These are phyloP conservation scores for Megaleporinus macrocephalus DNA, from an alignment of 2,113 vertebrate species.

Conservation along the genomic window DNA sequence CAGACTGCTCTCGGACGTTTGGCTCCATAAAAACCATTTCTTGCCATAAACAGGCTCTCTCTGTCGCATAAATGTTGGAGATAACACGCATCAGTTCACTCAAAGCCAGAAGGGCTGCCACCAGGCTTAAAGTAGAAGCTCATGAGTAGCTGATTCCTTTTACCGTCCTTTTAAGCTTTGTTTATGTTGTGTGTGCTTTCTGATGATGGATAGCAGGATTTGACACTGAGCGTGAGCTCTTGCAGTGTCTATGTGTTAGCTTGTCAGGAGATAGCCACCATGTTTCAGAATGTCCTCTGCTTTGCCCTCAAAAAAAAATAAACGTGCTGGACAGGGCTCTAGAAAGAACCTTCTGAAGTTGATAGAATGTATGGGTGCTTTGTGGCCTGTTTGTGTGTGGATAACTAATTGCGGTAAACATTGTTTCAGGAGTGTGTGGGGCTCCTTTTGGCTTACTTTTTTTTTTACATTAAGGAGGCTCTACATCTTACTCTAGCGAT, in stretches of 20 bases:
- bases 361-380: too few species aligned
- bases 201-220: constrained; percentile 36
- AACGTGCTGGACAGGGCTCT: too few species aligned
- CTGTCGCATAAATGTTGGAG: constrained; percentile 17
- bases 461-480: too few species aligned
- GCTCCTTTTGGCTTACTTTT: too few species aligned
- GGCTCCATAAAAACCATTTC: constrained; percentile 27
- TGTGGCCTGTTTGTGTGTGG: too few species aligned
- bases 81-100: neutral
- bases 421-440: too few species aligned
- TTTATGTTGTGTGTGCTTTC: neutral
- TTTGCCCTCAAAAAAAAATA: neutral
- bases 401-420: too few species aligned
- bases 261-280: constrained; percentile 34
- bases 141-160: constrained; percentile 13
- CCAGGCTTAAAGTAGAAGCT: neutral
- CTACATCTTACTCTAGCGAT: too few species aligned
- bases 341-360: too few species aligned
- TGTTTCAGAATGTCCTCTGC: constrained; percentile 26
- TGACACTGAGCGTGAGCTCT: constrained; percentile 28
- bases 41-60: constrained; percentile 24
- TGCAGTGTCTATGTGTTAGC: constrained; percentile 37
- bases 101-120: neutral
- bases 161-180: constrained; percentile 16
- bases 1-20: constrained; percentile 39